Evolutionary conservation across 1,140 invertebrate genomes (phyloP).

Genomic region (Bombus confusus): DNA sequence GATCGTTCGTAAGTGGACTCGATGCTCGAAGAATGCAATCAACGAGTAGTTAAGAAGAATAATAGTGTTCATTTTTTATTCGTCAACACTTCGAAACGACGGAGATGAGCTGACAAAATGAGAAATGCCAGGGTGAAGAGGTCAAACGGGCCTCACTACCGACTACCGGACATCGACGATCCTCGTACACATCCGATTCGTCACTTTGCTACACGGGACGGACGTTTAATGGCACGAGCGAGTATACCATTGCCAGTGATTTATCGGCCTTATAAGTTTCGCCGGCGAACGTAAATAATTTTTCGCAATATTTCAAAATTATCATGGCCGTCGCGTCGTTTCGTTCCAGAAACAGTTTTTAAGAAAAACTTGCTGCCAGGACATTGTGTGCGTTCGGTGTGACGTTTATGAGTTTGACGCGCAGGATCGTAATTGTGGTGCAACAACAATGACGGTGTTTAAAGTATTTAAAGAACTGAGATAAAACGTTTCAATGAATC

Average conservation of each 20-base stretch:
- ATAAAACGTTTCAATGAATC: background rate
- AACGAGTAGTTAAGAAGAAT: constrained; percentile 65
- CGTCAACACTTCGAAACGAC: constrained; percentile 42
- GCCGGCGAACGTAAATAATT: constrained; percentile 37
- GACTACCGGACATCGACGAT: constrained; percentile 53
- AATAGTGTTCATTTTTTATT: constrained; percentile 69
- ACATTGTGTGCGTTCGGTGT: background rate
- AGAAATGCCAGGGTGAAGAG: constrained; percentile 60
- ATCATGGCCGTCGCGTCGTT: background rate
- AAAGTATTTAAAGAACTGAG: background rate
- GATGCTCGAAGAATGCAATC: constrained; percentile 60
- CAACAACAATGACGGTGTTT: background rate
- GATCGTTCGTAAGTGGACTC: constrained; percentile 39
- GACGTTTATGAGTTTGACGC: background rate
- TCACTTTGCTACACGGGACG: constrained; percentile 28
- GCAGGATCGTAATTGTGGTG: background rate
- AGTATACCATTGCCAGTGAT: constrained; percentile 28
- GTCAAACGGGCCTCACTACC: constrained; percentile 51
- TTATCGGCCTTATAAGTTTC: constrained; percentile 37
- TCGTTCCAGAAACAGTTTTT: background rate
- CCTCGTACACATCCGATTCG: constrained; percentile 41
- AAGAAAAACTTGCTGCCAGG: background rate
- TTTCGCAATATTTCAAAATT: constrained; percentile 34
- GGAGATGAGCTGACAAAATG: constrained; percentile 71
- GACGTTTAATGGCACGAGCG: constrained; percentile 37